These are phyloP conservation scores for Callosobruchus maculatus DNA, from an alignment of 2,888 invertebrate species.

Conservation along the genomic window DNA sequence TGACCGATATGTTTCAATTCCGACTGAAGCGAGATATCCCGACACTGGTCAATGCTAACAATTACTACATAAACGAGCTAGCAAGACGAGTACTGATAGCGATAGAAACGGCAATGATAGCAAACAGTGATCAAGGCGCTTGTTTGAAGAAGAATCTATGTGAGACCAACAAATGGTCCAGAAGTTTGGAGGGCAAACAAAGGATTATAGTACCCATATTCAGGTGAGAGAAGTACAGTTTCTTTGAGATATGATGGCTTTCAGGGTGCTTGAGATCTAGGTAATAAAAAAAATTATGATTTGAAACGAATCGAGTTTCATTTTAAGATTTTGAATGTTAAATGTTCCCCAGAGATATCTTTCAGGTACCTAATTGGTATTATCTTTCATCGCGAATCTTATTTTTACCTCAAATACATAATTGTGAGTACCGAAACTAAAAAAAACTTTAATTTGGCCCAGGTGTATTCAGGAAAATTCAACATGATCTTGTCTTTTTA, in stretches of 20 bases:
- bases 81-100: conserved; percentile 55
- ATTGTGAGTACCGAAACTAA: no score
- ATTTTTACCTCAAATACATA: no score
- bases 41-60: conserved; percentile 38
- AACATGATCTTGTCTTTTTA: no score
- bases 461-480: no score
- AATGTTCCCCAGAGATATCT: no score
- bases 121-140: conserved; percentile 53
- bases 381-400: no score
- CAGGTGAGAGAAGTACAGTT: conserved; percentile 54
- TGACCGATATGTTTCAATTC: conserved; percentile 29
- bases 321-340: no score
- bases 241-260: neutral
- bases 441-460: no score
- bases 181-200: conserved; percentile 53
- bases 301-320: no score
- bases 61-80: conserved; percentile 53
- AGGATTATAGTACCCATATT: conserved; percentile 72
- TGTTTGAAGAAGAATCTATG: conserved; percentile 66
- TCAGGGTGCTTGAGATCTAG: no score
- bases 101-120: conserved; percentile 55
- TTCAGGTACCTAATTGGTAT: no score
- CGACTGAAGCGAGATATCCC: conserved; percentile 34
- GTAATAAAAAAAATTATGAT: no score
- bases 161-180: conserved; percentile 63